A percentile compares a stretch with the other conserved stretches of the same genome.
phyloP scores from a whole-genome alignment of 2,797 vertebrate species.

The Malurus splendens region DNA sequence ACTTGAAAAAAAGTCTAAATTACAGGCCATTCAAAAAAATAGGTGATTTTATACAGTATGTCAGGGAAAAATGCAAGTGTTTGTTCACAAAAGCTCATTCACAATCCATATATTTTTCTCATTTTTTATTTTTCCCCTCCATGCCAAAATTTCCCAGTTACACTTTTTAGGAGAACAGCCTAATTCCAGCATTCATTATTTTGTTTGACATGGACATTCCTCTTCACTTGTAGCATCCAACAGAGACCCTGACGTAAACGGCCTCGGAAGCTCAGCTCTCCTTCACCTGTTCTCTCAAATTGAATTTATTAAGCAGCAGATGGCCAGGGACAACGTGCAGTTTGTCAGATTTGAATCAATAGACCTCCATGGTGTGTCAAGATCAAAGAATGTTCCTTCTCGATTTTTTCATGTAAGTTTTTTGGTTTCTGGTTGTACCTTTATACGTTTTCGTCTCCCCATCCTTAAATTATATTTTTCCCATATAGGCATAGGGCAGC shows the following conservation, averaged over 20 bases:
- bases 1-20: not conserved
- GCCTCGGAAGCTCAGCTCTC: constrained; percentile 61
- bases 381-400: constrained; percentile 89
- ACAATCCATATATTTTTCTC: not conserved
- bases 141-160: not conserved
- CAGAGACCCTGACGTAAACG: constrained; percentile 55
- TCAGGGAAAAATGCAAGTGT: accelerated
- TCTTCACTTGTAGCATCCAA: constrained; percentile 67
- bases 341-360: constrained; percentile 91
- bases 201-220: not conserved
- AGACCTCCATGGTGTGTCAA: constrained; percentile 90
- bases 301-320: constrained; percentile 89
- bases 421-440: not conserved
- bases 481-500: not conserved
- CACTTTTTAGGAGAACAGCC: not conserved
- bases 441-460: not conserved
- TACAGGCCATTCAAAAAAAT: accelerated
- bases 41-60: not conserved
- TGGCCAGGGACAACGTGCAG: constrained; percentile 81
- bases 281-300: constrained; percentile 74
- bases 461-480: not conserved
- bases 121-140: not conserved
- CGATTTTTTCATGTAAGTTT: constrained; percentile 88
- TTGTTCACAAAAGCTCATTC: not conserved
- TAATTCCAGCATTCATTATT: not conserved